These are phyloP conservation scores for Leptothorax acervorum DNA, from an alignment of 2,888 invertebrate species.

Conservation along the genomic window DNA sequence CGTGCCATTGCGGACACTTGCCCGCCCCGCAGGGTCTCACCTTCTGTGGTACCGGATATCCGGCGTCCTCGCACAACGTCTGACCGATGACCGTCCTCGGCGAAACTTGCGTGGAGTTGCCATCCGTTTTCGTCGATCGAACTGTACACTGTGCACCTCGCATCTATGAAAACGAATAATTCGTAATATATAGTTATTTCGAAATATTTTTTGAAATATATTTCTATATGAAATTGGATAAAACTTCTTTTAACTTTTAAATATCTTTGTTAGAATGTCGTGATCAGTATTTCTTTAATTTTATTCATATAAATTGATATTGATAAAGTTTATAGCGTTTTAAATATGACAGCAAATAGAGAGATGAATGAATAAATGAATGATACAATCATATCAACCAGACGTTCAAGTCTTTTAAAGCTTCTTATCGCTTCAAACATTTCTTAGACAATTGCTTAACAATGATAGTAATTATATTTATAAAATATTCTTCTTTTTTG, in stretches of 20 bases:
- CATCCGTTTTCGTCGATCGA: conserved; percentile 84
- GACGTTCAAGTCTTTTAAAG: not conserved
- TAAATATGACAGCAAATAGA: not conserved
- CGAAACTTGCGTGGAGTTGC: conserved; percentile 81
- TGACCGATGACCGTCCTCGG: conserved; percentile 87
- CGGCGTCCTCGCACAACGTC: conserved; percentile 90
- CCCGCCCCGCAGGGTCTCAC: conserved; percentile 89
- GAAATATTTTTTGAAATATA: not conserved
- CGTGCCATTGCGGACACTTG: conserved; percentile 91
- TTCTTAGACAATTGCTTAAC: conserved; percentile 32
- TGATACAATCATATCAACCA: not conserved
- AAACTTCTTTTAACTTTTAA: conserved; percentile 3
- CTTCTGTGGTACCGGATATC: conserved; percentile 88
- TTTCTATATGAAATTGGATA: not conserved
- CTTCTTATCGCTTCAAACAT: conserved; percentile 9
- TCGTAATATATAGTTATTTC: conserved; percentile 18
- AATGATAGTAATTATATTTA: not conserved
- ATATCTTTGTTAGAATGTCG: not conserved
- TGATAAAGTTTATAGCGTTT: not conserved
- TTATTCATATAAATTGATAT: not conserved
- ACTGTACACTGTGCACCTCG: conserved; percentile 92
- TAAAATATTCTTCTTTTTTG: not conserved
- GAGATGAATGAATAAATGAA: conserved; percentile 5
- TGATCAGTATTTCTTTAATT: not conserved
- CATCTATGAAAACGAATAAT: conserved; percentile 86